A percentile compares a stretch with the other conserved stretches of the same genome.
These are phyloP conservation scores for Neodiprion virginianus DNA, from an alignment of 1,140 invertebrate genomes.

Conservation along the genomic window DNA sequence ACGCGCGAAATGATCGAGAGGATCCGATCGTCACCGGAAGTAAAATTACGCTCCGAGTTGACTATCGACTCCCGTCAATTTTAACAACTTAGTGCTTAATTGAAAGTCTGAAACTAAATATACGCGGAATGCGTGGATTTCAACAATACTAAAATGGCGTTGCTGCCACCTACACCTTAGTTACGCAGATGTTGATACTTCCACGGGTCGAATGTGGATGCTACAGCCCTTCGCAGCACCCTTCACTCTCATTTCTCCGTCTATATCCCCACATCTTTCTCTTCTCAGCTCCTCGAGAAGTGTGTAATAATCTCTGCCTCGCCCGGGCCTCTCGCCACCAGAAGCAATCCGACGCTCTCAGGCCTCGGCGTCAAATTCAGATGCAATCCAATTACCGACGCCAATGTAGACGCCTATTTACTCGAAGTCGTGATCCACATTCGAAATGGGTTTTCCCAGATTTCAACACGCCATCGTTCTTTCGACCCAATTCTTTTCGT, in stretches of 20 bases:
- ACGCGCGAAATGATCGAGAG: no score
- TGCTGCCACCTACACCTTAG: not conserved
- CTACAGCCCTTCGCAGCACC: not conserved
- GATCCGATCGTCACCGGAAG: no score
- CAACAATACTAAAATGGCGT: not conserved
- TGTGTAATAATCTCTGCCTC: not conserved
- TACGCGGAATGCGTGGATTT: not conserved
- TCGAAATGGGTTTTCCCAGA: no score
- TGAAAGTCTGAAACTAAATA: not conserved
- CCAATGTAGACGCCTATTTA: not conserved
- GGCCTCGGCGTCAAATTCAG: not conserved
- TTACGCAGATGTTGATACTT: not conserved
- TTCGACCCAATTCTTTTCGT: no score
- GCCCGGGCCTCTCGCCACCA: not conserved
- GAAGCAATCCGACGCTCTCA: not conserved
- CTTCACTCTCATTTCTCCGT: not conserved
- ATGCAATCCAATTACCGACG: conserved; percentile 4
- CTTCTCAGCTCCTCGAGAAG: not conserved
- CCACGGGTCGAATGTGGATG: not conserved
- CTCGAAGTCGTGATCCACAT: not conserved
- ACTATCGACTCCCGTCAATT: no score
- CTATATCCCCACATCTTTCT: not conserved
- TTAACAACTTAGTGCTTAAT: no score
- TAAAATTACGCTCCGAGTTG: no score
- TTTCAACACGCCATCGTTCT: no score